These are phyloP conservation scores for Hirtodrosophila duncani DNA, from an alignment of 2,888 invertebrate species.

Conservation along the genomic window DNA sequence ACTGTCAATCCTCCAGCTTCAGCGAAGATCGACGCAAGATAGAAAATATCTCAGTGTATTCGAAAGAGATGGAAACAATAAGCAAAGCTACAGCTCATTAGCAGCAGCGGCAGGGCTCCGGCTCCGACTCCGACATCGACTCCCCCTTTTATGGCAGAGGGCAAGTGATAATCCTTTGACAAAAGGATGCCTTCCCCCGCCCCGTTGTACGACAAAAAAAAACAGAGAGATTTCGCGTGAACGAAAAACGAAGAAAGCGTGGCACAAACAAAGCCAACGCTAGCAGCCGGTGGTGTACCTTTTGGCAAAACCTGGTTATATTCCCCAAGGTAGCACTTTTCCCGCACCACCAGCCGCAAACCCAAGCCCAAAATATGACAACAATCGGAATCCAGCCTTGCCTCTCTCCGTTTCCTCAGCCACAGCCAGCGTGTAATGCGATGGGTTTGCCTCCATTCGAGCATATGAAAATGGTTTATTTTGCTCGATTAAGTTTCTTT, in stretches of 20 bases:
- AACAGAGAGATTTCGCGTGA: conserved; percentile 49
- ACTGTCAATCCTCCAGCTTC: conserved; percentile 62
- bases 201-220: too few species aligned
- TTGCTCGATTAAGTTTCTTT: conserved; percentile 76
- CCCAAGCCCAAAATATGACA: conserved; percentile 35
- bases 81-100: conserved; percentile 15
- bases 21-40: conserved; percentile 7
- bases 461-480: conserved; percentile 76
- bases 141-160: conserved; percentile 9
- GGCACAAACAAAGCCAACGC: conserved; percentile 20
- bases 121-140: not conserved
- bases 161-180: conserved; percentile 71
- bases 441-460: conserved; percentile 71
- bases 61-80: not conserved
- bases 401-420: not conserved
- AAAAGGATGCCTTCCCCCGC: conserved; percentile 41
- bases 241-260: conserved; percentile 38
- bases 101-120: conserved; percentile 9
- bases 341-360: conserved; percentile 1
- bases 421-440: conserved; percentile 56
- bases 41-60: conserved; percentile 5
- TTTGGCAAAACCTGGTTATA: conserved; percentile 29
- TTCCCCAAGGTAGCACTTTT: conserved; percentile 52
- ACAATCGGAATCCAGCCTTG: conserved; percentile 27
- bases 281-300: not conserved